phyloP scores from a whole-genome alignment of 2,888 invertebrate genomes.

The Drosophila mayaguana region DNA sequence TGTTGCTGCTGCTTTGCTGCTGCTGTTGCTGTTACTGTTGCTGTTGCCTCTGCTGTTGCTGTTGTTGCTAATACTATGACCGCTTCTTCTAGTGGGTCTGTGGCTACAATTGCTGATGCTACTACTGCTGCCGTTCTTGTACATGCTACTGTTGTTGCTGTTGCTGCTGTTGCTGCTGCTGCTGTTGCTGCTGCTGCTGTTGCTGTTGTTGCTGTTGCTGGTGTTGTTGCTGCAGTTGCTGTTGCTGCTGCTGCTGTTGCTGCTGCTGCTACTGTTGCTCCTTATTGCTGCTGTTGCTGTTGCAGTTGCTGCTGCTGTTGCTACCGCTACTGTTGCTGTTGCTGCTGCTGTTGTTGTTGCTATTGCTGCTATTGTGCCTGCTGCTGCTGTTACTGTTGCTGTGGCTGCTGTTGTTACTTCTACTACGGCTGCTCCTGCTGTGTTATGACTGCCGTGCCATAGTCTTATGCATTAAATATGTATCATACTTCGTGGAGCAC shows the following conservation, averaged over 20 bases:
- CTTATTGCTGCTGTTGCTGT: conserved; percentile 1
- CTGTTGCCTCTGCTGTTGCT: background rate
- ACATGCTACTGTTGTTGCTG: background rate
- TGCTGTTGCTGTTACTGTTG: background rate
- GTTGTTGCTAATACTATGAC: background rate
- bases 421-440: background rate
- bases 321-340: background rate
- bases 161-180: background rate
- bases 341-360: background rate
- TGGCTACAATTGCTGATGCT: background rate
- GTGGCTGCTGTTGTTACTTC: background rate
- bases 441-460: conserved; percentile 65
- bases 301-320: background rate
- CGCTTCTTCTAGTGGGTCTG: background rate
- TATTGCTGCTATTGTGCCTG: background rate
- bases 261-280: background rate
- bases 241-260: conserved; percentile 1
- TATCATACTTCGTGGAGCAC: conserved; percentile 63
- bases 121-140: background rate
- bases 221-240: conserved; percentile 22
- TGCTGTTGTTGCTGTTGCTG: background rate
- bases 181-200: background rate
- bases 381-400: background rate
- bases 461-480: conserved; percentile 81
- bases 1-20: background rate